Conservation (phyloP, 1,140 invertebrate genomes). For the Vollenhovia emeryi region DNA sequence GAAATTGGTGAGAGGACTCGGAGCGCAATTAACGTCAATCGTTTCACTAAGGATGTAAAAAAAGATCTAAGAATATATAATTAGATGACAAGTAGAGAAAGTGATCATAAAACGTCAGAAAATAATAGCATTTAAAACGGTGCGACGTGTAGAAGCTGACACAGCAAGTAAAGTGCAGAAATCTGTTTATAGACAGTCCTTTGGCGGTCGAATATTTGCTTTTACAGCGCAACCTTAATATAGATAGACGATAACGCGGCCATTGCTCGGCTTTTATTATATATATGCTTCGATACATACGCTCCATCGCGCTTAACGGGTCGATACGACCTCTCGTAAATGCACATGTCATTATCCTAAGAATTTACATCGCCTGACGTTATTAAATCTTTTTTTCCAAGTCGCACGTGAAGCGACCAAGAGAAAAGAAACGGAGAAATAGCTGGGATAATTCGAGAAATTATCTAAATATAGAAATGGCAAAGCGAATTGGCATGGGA, state of each 20-base stretch:
- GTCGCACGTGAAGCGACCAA: no score
- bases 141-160: not conserved
- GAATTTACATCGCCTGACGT: conserved; percentile 17
- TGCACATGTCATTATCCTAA: conserved; percentile 34
- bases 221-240: conserved; percentile 39
- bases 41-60: not conserved
- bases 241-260: conserved; percentile 26
- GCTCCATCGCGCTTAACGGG: conserved; percentile 20
- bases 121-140: not conserved
- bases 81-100: not conserved
- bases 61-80: not conserved
- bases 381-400: not conserved
- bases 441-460: not conserved
- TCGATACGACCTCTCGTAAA: conserved; percentile 36
- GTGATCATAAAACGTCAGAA: not conserved
- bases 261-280: conserved; percentile 19
- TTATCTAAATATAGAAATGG: not conserved
- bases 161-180: not conserved
- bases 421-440: not conserved
- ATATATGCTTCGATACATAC: conserved; percentile 20
- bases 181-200: not conserved
- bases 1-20: not conserved
- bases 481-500: not conserved
- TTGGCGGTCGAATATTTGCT: conserved; percentile 26
- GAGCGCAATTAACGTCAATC: not conserved